Base-by-base conservation (phyloP, 2,797 vertebrate genomes). In the Brachyrhaphis roseni region DNA sequence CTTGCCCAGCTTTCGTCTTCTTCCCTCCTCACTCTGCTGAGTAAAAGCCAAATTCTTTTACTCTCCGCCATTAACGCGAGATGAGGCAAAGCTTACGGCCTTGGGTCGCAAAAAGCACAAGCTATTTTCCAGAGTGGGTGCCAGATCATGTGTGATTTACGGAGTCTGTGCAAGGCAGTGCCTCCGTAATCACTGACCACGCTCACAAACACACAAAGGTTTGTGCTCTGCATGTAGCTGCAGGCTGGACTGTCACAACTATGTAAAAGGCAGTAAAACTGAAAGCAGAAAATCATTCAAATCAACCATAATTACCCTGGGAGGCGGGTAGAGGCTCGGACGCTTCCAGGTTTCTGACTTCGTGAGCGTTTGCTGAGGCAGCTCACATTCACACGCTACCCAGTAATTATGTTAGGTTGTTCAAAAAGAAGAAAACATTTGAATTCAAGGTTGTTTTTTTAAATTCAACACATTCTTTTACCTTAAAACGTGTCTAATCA, bases 121-220 rank as follows among this genome's bases (percentile, higher is more conserved):
- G 74, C 49, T 18, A 85, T 83, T 88, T 89, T 84, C 51, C 59
- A 89, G 78, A 86, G 80, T 84, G 84, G 72, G 78, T 80, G 64
- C 55, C 55, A 45, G 72, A 76, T 72, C 11, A 59, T 77, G 36
- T 78, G 74, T 86, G 77, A 83, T 85, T 91, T 75, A 72, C 28
- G 28, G 34, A 82, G 49, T 31, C 68, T 79, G 18, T 57, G 76
- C 34, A 16, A 76, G 68, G 34, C 34, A 66, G 68, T 39, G 47
- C 72, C 59, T 77, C 66, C 47, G 36, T 82, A 80, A 84, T 85
- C 76, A 83, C 76, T 53, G 39, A 43, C 28, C 34, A 75, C 28
- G 75, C 26, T 81, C 45, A 0, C 20, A 75, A 76, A 53, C 36
- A 73, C 41, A 75, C 75, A 72, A 49, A 80, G 59, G 73, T 34